Conservation (phyloP, 2,888 invertebrate genomes). For the Trichacis sp. region DNA sequence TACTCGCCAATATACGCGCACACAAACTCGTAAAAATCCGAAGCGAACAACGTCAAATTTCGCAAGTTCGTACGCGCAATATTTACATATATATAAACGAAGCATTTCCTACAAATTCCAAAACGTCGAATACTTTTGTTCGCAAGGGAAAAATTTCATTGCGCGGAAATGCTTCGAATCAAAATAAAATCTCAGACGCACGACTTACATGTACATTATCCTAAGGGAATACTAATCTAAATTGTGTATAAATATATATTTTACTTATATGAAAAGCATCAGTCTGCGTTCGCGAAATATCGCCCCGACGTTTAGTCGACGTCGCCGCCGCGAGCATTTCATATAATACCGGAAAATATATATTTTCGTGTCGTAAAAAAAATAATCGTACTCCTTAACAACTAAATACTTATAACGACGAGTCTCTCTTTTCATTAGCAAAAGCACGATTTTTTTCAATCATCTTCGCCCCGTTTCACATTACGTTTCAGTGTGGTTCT, state of each 20-base stretch:
- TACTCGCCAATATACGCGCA: no score
- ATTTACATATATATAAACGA: not conserved
- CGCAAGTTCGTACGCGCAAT: no score
- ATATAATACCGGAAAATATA: constrained; percentile 69
- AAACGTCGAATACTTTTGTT: not conserved
- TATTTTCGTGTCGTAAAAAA: constrained; percentile 66
- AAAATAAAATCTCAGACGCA: constrained; percentile 14
- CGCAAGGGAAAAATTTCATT: not conserved
- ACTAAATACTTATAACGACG: constrained; percentile 65
- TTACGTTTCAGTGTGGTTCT: constrained; percentile 55
- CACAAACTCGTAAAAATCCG: no score
- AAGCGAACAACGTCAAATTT: no score
- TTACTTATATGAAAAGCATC: constrained; percentile 69
- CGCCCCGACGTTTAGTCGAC: constrained; percentile 52
- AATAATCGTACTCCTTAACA: constrained; percentile 67
- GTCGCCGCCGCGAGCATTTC: constrained; percentile 64
- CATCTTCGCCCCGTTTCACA: constrained; percentile 43
- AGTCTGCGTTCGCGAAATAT: constrained; percentile 63
- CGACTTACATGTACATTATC: constrained; percentile 56
- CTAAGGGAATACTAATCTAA: constrained; percentile 61
- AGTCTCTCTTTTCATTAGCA: constrained; percentile 45
- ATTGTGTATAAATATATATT: constrained; percentile 67
- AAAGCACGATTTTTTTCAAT: constrained; percentile 41
- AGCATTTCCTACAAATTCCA: not conserved
- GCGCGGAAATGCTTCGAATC: not conserved